Evolutionary conservation across 2,888 invertebrate species (phyloP).

Genomic region (Punctoribates punctum): DNA sequence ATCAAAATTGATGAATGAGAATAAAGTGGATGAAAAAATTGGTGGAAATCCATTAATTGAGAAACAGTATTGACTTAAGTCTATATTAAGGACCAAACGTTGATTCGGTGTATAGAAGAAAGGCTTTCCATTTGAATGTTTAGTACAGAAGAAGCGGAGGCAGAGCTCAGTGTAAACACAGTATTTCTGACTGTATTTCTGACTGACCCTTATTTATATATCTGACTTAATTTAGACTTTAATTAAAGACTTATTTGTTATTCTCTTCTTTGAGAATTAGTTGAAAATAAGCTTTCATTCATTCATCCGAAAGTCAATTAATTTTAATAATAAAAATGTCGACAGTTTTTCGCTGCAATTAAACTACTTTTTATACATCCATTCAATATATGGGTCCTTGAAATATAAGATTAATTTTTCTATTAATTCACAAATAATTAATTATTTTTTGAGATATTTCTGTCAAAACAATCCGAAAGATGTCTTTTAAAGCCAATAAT

Average conservation of each 20-base stretch:
- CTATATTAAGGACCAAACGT: no score
- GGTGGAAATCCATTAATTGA: no score
- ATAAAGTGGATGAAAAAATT: no score
- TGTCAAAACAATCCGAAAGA: no score
- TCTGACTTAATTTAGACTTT: slow-evolving; percentile 5
- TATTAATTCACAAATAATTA: no score
- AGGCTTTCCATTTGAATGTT: no score
- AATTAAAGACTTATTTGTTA: slow-evolving; percentile 19
- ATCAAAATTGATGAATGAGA: no score
- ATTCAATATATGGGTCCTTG: neutral
- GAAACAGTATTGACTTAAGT: no score
- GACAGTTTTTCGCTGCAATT: neutral
- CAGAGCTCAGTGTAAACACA: neutral
- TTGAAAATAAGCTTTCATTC: neutral
- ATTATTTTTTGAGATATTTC: no score
- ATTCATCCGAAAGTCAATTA: neutral
- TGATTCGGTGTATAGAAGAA: no score
- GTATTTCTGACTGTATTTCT: no score
- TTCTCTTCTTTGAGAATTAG: neutral
- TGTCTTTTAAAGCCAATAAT: no score
- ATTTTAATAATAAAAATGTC: neutral
- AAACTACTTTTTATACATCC: neutral
- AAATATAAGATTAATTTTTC: neutral
- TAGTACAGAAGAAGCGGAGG: neutral
- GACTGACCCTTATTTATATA: neutral